Percentiles rank a stretch among this genome's conserved stretches.
These are phyloP conservation scores for Holacanthella duospinosa DNA, from an alignment of 2,888 invertebrate genomes.

Conservation along the genomic window DNA sequence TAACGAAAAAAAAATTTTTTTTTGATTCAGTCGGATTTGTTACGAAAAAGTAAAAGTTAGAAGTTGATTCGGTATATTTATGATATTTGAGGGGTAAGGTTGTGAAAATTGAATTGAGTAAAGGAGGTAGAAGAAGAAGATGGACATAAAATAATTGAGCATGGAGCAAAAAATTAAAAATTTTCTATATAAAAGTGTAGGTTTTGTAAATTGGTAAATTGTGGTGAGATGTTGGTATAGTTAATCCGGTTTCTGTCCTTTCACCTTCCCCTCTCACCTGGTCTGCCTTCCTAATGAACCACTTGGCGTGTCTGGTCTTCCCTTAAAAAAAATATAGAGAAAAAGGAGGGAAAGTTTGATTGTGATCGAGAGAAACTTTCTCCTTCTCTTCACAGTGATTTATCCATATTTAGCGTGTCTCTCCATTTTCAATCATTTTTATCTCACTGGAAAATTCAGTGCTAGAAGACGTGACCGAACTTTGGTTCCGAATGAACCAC, in stretches of 20 bases:
- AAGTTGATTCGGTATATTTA: no score
- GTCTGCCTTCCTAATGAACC: not conserved
- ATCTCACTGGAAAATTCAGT: slow-evolving; percentile 20
- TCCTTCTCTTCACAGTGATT: slow-evolving; percentile 25
- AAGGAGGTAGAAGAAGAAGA: not conserved
- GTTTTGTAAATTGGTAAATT: not conserved
- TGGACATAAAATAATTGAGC: not conserved
- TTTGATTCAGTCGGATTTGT: no score
- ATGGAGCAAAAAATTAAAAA: not conserved
- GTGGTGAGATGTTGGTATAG: not conserved
- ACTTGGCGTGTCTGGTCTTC: not conserved
- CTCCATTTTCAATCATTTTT: slow-evolving; percentile 37
- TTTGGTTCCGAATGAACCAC: not conserved
- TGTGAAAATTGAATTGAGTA: not conserved
- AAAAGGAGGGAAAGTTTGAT: not conserved
- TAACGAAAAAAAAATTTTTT: no score
- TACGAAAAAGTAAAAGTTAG: no score
- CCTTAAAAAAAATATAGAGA: no score
- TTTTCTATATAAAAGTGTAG: not conserved
- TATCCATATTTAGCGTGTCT: slow-evolving; percentile 37
- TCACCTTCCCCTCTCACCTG: not conserved
- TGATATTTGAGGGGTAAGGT: no score
- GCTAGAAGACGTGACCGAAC: not conserved
- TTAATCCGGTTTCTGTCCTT: not conserved
- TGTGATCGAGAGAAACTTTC: not conserved